A percentile compares a stretch with the other conserved stretches of the same genome.
These are phyloP conservation scores for Antheraea yamamai DNA, from an alignment of 2,888 invertebrate genomes.

Conservation along the genomic window DNA sequence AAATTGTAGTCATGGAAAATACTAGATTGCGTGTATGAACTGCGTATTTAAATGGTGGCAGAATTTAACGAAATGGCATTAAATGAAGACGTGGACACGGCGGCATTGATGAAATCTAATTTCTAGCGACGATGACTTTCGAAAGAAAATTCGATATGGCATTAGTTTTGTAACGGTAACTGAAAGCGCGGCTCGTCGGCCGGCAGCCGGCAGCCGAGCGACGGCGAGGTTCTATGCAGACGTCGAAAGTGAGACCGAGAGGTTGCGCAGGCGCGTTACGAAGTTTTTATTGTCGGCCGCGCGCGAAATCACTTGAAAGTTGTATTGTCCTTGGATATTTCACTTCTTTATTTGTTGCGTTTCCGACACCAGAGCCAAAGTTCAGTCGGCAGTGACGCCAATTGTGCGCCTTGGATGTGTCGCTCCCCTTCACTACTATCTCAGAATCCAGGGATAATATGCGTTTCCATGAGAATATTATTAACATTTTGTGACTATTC, in stretches of 20 bases:
- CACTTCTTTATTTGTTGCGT: slow-evolving; percentile 78
- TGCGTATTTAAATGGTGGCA: slow-evolving; percentile 20
- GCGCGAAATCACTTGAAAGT: slow-evolving; percentile 82
- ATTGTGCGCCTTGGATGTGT: slow-evolving; percentile 58
- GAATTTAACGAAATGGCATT: not conserved
- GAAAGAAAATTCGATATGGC: slow-evolving; percentile 76
- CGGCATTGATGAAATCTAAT: slow-evolving; percentile 43
- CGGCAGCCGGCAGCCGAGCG: slow-evolving; percentile 20
- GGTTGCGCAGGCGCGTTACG: slow-evolving; percentile 80
- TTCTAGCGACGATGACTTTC: slow-evolving; percentile 61
- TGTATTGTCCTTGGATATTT: slow-evolving; percentile 81
- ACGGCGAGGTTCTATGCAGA: slow-evolving; percentile 61
- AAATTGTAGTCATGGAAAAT: slow-evolving; percentile 51
- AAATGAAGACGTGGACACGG: not conserved
- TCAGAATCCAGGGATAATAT: slow-evolving; percentile 33
- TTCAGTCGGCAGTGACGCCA: slow-evolving; percentile 65
- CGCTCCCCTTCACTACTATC: slow-evolving; percentile 68
- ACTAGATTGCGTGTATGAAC: slow-evolving; percentile 46
- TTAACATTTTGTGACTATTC: not conserved
- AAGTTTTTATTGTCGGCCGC: slow-evolving; percentile 81
- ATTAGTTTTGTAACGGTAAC: slow-evolving; percentile 73
- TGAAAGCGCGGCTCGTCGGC: slow-evolving; percentile 67
- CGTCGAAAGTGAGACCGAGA: slow-evolving; percentile 79
- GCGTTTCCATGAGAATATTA: slow-evolving; percentile 9
- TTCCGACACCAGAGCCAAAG: slow-evolving; percentile 75